Evolutionary conservation across 2,888 invertebrate genomes (phyloP).

Genomic region (Ecdyonurus torrentis): DNA sequence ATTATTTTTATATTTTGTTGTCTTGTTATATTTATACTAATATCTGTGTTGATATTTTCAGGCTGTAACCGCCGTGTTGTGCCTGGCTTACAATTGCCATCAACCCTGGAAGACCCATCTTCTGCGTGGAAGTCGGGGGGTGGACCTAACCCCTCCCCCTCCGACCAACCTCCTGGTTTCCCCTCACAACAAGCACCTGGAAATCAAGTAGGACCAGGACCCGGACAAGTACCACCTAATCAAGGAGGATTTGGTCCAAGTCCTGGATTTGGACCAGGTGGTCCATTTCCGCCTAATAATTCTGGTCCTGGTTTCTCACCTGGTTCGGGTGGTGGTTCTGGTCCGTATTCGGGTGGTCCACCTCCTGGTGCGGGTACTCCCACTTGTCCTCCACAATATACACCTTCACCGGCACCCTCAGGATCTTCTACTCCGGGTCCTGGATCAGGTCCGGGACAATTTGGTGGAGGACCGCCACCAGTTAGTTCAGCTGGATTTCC

Average conservation of each 20-base stretch:
- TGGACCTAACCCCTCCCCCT: slow-evolving; percentile 31
- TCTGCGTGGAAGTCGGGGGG: slow-evolving; percentile 51
- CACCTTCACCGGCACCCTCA: slow-evolving; percentile 70
- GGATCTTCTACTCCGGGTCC: slow-evolving; percentile 71
- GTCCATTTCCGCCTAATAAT: slow-evolving; percentile 5
- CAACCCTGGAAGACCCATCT: slow-evolving; percentile 57
- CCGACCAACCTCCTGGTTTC: slow-evolving; percentile 41
- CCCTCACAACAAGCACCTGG: slow-evolving; percentile 31
- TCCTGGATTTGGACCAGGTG: slow-evolving; percentile 5
- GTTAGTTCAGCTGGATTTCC: slow-evolving; percentile 22
- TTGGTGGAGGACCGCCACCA: slow-evolving; percentile 34
- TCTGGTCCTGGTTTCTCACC: slow-evolving; percentile 30
- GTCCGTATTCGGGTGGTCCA: slow-evolving; percentile 47
- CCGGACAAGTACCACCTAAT: slow-evolving; percentile 10
- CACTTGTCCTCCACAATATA: slow-evolving; percentile 46
- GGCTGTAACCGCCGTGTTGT: slow-evolving; percentile 71
- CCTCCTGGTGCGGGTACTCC: slow-evolving; percentile 53
- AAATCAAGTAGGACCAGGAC: slow-evolving; percentile 13
- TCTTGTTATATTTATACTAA: too few relatives aligned
- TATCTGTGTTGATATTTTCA: too few relatives aligned
- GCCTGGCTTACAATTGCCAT: slow-evolving; percentile 46
- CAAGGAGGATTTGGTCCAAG: slow-evolving; percentile 6
- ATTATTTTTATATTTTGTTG: too few relatives aligned
- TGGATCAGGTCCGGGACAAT: slow-evolving; percentile 32
- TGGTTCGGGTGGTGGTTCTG: slow-evolving; percentile 54